Base-by-base conservation (phyloP, 2,888 invertebrate genomes). In the Empis stercorea region DNA sequence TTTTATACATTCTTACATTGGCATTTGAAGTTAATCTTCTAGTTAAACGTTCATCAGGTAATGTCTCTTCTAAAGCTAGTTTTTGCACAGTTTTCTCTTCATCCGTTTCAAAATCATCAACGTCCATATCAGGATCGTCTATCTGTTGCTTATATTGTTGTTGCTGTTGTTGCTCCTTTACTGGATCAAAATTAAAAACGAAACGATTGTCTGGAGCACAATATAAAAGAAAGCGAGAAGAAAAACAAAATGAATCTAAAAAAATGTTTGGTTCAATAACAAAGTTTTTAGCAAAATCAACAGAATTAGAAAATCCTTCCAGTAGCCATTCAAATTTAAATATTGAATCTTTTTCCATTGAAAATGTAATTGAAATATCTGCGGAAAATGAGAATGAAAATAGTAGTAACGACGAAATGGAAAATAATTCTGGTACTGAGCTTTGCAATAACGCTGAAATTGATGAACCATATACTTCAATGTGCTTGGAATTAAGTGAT, bases 311-410 rank as follows among this genome's bases (percentile, higher is more conserved):
- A 36, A 38, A 17, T 38, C 13, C 38, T 38, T 38, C 17, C 17
- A 17, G 17, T 38, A 38, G 17, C 17, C 16, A 38, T 38, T 37
- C n/a, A 37, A 37, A 17, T 37, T 38, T 17, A 38, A 38, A 17
- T 38, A 36, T 36, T 36, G 36, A 36, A 36, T 36, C 36, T 36
- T 36, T 36, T 36, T 36, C 36, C 36, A 36, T 36, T 36, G 36
- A 36, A 36, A 36, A 36, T 36, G 36, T 36, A 36, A 36, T 16
- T 38, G 38, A 38, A 38, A 38, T 38, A 38, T 38, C 38, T 38
- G 16, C 38, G 38, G 13, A 38, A 38, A 38, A 38, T 38, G 38
- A 17, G 17, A 16, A 17, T 17, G 16, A 17, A 38, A 17, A 38
- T 38, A 17, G 38, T 38, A 34, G 17, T 38, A 17, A 38, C 13